phyloP scores from a whole-genome alignment of 2,888 invertebrate species.

The Caenorhabditis sp. region DNA sequence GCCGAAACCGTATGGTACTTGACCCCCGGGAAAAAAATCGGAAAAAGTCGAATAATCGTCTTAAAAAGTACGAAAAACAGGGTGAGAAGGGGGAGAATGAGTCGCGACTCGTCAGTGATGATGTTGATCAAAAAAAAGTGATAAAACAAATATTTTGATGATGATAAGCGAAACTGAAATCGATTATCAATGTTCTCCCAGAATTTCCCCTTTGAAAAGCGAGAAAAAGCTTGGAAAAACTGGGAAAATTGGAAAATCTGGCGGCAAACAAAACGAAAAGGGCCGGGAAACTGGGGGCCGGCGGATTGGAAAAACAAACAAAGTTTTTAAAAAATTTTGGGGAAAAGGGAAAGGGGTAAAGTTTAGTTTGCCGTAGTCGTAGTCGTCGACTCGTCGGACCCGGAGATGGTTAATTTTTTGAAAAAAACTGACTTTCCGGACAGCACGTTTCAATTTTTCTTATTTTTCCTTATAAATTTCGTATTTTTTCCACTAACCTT shows the following conservation, averaged over 20 bases:
- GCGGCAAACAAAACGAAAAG: conserved; percentile 40
- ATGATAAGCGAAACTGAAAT: neutral
- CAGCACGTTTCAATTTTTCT: conserved; percentile 3
- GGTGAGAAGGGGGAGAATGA: too few species aligned
- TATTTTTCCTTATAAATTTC: neutral
- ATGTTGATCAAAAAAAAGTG: neutral
- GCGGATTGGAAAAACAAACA: conserved; percentile 56
- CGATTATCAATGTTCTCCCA: too few species aligned
- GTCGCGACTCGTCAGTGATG: too few species aligned
- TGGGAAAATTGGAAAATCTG: conserved; percentile 36
- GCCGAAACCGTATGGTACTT: neutral
- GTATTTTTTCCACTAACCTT: conserved; percentile 41
- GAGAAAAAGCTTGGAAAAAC: neutral
- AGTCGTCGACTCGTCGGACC: too few species aligned
- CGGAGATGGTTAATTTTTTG: conserved; percentile 6
- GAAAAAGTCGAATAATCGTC: conserved; percentile 10
- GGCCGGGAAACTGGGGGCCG: neutral
- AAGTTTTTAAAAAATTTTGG: conserved; percentile 7
- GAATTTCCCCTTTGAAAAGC: neutral
- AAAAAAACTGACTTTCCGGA: conserved; percentile 5
- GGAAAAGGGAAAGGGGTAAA: neutral
- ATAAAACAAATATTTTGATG: neutral
- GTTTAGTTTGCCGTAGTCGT: neutral
- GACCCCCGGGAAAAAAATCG: neutral
- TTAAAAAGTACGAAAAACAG: neutral